These are phyloP conservation scores for Grammomys dolichurus DNA, from an alignment of 2,113 vertebrate genomes.

Conservation along the genomic window DNA sequence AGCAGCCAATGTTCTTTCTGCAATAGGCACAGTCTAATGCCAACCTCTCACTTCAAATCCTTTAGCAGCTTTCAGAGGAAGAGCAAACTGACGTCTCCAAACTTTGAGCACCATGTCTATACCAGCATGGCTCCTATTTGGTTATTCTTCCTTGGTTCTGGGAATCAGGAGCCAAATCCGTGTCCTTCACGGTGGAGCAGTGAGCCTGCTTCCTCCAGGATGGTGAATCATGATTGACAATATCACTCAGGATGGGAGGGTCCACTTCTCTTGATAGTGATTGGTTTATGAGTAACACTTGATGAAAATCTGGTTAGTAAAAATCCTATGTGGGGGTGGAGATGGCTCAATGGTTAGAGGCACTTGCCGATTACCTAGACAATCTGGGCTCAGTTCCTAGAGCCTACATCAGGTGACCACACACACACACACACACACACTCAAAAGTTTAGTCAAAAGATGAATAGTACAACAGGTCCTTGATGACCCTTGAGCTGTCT, in stretches of 20 bases:
- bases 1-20: background rate
- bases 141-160: constrained; percentile 1
- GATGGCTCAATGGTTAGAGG: background rate
- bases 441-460: background rate
- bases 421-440: background rate
- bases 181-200: background rate
- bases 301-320: background rate
- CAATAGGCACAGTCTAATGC: background rate
- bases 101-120: background rate
- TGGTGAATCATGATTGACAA: background rate
- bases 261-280: background rate
- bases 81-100: background rate
- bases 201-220: background rate
- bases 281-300: background rate
- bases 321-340: background rate
- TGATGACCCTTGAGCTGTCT: background rate
- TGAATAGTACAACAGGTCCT: background rate
- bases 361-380: background rate
- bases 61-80: background rate
- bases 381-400: background rate
- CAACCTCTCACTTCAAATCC: background rate
- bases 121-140: background rate
- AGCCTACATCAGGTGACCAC: too few relatives aligned
- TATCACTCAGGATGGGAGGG: background rate
- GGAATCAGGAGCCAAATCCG: background rate